Evolutionary conservation across 2,888 invertebrate species (phyloP), one percentile per base, ranked within the genome.

Genomic region (Sesia bembeciformis): DNA sequence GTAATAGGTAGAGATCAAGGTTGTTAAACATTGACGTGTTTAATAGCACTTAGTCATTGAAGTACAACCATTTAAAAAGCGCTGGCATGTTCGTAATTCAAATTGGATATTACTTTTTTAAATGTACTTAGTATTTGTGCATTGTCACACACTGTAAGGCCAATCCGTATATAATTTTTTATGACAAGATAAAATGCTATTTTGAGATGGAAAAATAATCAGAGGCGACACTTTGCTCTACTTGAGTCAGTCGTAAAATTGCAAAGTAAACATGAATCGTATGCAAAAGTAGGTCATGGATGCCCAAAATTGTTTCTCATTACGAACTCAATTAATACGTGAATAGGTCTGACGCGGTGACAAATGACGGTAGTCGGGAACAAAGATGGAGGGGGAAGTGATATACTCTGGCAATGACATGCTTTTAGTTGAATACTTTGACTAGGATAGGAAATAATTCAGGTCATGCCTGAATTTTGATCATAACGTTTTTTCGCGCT

Each of bases 1-100:
- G 84, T 84, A 83, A 83, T 81, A 81, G 82, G 76, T 78, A 75
- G 85, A 86, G 88, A 87, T 87, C 86, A 87, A 86, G 87, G 87
- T 64, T 76, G 64, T 59, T 60, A 59, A 64, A 64, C 46, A 46
- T 50, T 39, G 38, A 50, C 38, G 50, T 50, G 50, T 50, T 38
- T 38, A 50, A 61, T 60, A 54, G 54, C 43, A 52, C 56, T 56
- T 52, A 52, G 40, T 56, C 41, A 49, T 40, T 52, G 46, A 54
- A 41, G 51, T 49, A 43, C 43, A 52, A 38, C 38, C 41, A 46
- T 46, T 46, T 23, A 23, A 46, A 7, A 39, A 49, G 51, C 41
- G 8, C 23, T 46, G n/a, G 46, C n/a, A 8, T 49, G 49, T 54
- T 54, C 54, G 51, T 46, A 54, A 54, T 49, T 53, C 49, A 50